Evolutionary conservation across 64 coral and sea anemone genomes (phyloP).

Genomic region (Actinia equina): DNA sequence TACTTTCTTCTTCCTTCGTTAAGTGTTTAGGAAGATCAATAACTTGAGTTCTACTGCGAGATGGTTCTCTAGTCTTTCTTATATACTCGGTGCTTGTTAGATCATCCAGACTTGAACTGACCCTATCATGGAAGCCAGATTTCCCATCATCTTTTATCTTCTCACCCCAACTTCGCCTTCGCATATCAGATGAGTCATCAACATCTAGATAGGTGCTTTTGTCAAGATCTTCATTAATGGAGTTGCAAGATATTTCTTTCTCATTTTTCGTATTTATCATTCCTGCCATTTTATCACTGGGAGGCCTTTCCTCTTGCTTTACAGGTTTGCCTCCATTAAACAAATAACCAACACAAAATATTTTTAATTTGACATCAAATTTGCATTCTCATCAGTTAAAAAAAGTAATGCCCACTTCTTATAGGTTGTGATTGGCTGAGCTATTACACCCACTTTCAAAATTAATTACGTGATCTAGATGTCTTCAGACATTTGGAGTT

Average conservation of each 20-base stretch:
- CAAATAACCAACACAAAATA: background rate
- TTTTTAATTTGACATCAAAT: background rate
- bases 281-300: slow-evolving; percentile 12
- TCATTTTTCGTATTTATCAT: background rate
- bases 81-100: slow-evolving; percentile 8
- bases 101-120: slow-evolving; percentile 83
- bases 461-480: too few relatives aligned
- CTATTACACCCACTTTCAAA: too few relatives aligned
- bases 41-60: slow-evolving; percentile 32
- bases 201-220: background rate
- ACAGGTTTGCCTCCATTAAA: slow-evolving; percentile 36
- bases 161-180: slow-evolving; percentile 63
- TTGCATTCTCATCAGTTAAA: too few relatives aligned
- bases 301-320: slow-evolving; percentile 21
- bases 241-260: background rate
- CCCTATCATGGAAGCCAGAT: slow-evolving; percentile 39
- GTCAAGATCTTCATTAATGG: slow-evolving; percentile 3
- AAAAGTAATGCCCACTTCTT: too few relatives aligned
- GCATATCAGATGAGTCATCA: background rate
- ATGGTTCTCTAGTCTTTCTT: slow-evolving; percentile 11
- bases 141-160: slow-evolving; percentile 9
- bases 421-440: too few relatives aligned
- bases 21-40: slow-evolving; percentile 18
- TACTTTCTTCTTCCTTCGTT: slow-evolving; percentile 54
- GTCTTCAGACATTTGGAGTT: too few relatives aligned